Evolutionary conservation across 2,797 vertebrate species (phyloP).

Genomic region (Enteromius anoplus): DNA sequence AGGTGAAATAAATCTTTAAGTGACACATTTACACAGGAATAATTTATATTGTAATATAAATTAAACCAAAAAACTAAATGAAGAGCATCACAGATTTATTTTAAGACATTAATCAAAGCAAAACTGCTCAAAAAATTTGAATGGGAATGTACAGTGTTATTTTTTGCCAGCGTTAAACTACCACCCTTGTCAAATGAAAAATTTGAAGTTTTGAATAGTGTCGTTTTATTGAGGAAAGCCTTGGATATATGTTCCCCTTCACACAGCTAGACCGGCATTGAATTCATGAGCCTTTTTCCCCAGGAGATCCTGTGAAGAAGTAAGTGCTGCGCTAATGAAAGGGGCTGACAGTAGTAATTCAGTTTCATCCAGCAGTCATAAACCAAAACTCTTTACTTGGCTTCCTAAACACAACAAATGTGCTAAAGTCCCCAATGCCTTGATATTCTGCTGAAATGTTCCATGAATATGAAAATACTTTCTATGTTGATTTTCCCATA

Average conservation of each 20-base stretch:
- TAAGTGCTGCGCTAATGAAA: not conserved
- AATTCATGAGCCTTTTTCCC: not conserved
- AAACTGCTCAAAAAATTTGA: not conserved
- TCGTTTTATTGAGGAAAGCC: not conserved
- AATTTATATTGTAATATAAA: not conserved
- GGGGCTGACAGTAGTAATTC: not conserved
- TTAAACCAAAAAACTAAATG: not conserved
- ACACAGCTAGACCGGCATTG: not conserved
- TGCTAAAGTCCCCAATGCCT: not conserved
- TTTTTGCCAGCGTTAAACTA: not conserved
- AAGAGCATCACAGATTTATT: not conserved
- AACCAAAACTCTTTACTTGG: not conserved
- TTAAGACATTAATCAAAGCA: not conserved
- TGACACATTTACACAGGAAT: not conserved
- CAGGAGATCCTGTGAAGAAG: constrained; percentile 2
- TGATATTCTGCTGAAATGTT: constrained; percentile 1
- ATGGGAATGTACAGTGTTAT: not conserved
- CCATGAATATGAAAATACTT: not conserved
- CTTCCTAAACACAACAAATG: constrained; percentile 19
- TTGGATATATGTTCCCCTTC: not conserved
- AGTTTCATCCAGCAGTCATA: not conserved
- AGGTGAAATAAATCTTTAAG: too few relatives aligned
- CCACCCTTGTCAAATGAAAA: not conserved
- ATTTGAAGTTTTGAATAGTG: not conserved
- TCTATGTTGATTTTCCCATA: not conserved